Base-by-base conservation (phyloP, 1,140 invertebrate species). In the Drosophila ohnishii region DNA sequence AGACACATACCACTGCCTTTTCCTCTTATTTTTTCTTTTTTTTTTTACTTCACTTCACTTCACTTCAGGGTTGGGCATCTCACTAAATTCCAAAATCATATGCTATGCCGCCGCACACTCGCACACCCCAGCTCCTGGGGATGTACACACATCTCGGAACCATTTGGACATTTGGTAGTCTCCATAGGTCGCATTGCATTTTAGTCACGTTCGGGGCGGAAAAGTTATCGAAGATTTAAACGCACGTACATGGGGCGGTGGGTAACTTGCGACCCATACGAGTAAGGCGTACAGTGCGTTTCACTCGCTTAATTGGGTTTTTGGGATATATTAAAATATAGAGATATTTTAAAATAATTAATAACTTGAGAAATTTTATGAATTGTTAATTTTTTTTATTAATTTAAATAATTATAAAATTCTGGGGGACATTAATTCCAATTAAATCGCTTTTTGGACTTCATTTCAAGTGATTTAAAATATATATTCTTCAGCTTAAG, bases 151-250 rank as follows among this genome's bases (percentile, higher is more conserved):
- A 61, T 65, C 45, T 50, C 44, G 25, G 10, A 66, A 44, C 40
- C 65, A 71, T 59, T 63, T 70, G 53, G 57, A 50, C 74, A 77
- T 81, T 62, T 57, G 58, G 50, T 40, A 66, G 62, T 70, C 71
- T 60, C 78, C 79, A 37, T 66, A 70, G 80, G 66, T 65, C 70
- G 64, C 83, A 79, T 80, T 73, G 79, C 75, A 87, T 87, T 87
- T 87, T 83, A 87, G 83, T 87, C 83, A 87, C 83, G 83, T 87
- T 67, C 75, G 61, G 74, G 69, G 69, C 72, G 71, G 63, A 67
- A 86, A 86, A 86, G 83, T 86, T 86, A 86, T 86, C 83, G 83
- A 86, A 86, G 83, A 86, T 86, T 86, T 86, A 86, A 86, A 74
- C 83, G 84, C 83, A 86, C 83, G 83, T 87, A 87, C 82, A 79